These are phyloP conservation scores for Antigone vipio DNA, from an alignment of 2,113 vertebrate genomes.

Conservation along the genomic window DNA sequence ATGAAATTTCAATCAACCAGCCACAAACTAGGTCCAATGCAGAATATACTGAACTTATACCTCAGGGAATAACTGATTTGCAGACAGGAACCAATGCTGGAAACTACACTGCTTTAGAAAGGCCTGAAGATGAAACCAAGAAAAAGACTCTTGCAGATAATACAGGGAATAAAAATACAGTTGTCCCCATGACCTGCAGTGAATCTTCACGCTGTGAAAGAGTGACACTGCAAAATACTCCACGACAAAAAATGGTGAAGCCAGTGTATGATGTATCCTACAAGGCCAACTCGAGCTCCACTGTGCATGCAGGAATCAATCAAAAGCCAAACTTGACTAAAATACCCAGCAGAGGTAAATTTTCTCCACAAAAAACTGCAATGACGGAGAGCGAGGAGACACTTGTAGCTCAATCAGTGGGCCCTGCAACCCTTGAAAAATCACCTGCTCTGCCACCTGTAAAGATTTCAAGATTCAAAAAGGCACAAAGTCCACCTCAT, in stretches of 20 bases:
- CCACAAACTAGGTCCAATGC: conserved; percentile 54
- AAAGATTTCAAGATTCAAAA: conserved; percentile 79
- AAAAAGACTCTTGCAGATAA: conserved; percentile 57
- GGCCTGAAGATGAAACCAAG: conserved; percentile 70
- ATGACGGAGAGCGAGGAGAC: conserved; percentile 29
- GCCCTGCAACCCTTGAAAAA: conserved; percentile 70
- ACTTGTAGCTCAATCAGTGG: neutral
- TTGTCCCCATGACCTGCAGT: conserved; percentile 37
- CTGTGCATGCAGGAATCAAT: conserved; percentile 43
- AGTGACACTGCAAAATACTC: conserved; percentile 57
- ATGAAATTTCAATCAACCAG: conserved; percentile 70
- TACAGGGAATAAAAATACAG: conserved; percentile 36
- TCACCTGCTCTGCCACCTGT: conserved; percentile 70
- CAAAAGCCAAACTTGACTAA: conserved; percentile 76
- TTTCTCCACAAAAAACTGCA: conserved; percentile 77
- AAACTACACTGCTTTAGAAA: conserved; percentile 71
- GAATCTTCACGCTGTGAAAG: conserved; percentile 60
- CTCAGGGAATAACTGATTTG: conserved; percentile 75
- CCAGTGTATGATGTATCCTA: conserved; percentile 45
- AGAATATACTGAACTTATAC: conserved; percentile 68
- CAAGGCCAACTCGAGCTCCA: conserved; percentile 70
- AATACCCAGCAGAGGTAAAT: conserved; percentile 80
- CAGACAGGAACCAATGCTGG: conserved; percentile 62
- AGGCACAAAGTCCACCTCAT: conserved; percentile 66
- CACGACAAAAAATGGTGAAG: conserved; percentile 75